Percentiles rank a stretch among this genome's conserved stretches.
phyloP scores from a whole-genome alignment of 2,797 vertebrate species.

The Sorex maritimensis region DNA sequence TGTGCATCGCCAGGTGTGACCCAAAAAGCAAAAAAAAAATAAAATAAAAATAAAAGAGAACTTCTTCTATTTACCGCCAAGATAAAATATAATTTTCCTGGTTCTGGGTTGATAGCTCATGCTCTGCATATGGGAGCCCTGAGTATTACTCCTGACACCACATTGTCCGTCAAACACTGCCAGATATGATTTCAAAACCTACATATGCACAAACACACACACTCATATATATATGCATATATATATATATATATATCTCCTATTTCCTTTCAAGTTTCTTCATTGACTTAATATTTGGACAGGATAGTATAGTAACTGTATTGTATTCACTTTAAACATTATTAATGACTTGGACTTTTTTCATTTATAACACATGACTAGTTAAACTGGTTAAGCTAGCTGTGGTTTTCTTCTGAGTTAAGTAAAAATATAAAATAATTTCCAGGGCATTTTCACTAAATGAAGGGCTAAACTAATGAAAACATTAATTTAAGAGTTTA shows the following conservation, averaged over 20 bases:
- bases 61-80: background rate
- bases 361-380: slow-evolving; percentile 13
- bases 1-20: too few species aligned
- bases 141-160: too few species aligned
- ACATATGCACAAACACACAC: too few species aligned
- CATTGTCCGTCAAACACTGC: too few species aligned
- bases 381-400: background rate
- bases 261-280: background rate
- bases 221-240: too few species aligned
- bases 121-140: too few species aligned
- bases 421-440: slow-evolving; percentile 84
- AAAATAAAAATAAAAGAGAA: too few species aligned
- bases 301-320: slow-evolving; percentile 15
- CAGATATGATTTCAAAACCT: too few species aligned
- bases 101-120: too few species aligned
- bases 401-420: slow-evolving; percentile 49
- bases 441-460: slow-evolving; percentile 76
- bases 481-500: slow-evolving; percentile 70
- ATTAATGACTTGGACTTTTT: background rate
- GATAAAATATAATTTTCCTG: slow-evolving; percentile 6
- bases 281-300: background rate
- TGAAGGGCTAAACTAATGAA: slow-evolving; percentile 63
- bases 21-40: too few species aligned
- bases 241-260: too few species aligned
- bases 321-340: slow-evolving; percentile 38